phyloP scores from a whole-genome alignment of 2,797 vertebrate species.

The Squalus acanthias region DNA sequence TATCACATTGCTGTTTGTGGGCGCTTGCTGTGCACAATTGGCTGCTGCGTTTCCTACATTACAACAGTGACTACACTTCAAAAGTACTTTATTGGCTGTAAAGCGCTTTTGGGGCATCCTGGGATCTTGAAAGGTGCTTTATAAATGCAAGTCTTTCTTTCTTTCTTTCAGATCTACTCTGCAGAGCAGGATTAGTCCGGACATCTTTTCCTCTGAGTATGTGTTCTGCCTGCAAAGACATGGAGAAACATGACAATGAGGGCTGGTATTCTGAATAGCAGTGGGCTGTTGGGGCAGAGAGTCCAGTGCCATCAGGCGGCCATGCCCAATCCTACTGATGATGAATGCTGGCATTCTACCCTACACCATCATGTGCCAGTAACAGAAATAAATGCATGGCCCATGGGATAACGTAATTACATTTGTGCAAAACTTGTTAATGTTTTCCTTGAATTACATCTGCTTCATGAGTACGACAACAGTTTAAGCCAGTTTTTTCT shows the following conservation, averaged over 20 bases:
- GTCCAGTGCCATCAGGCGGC: not conserved
- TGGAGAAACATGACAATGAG: not conserved
- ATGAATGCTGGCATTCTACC: not conserved
- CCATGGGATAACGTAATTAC: not conserved
- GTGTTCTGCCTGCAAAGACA: not conserved
- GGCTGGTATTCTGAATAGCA: not conserved
- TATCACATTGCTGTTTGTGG: too few relatives aligned
- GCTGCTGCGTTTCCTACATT: too few relatives aligned
- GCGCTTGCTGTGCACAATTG: too few relatives aligned
- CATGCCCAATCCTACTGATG: not conserved
- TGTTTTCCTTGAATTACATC: conserved; percentile 18
- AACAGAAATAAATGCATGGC: not conserved
- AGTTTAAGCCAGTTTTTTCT: not conserved
- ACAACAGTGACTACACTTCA: too few relatives aligned
- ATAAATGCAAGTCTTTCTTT: not conserved
- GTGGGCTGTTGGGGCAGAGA: not conserved
- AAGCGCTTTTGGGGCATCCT: too few relatives aligned
- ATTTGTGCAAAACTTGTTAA: not conserved
- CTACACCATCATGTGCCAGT: not conserved
- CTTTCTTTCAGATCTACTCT: not conserved
- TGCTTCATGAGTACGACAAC: not conserved
- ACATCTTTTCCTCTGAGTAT: not conserved
- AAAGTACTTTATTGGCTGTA: too few relatives aligned
- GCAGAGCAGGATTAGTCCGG: not conserved
- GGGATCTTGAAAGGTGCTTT: not conserved